Evolutionary conservation across 2,797 vertebrate species (phyloP), one percentile per base, ranked within the genome.

Genomic region (Phoebastria nigripes): DNA sequence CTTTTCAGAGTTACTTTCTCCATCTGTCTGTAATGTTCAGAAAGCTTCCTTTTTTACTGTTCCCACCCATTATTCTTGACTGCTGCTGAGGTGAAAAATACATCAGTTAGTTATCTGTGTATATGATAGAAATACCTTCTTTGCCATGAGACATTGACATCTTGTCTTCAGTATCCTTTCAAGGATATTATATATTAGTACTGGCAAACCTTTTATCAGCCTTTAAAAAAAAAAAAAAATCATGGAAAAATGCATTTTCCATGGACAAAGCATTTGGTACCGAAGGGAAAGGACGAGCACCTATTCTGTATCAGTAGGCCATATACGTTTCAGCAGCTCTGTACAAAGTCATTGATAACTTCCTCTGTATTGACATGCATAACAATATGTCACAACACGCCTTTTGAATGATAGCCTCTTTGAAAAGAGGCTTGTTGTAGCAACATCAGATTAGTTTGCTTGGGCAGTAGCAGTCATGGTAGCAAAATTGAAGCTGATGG

Each of bases 1-100:
- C 54, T 96, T 92, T 95, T 89, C 82, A 81, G 70, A 80, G 61
- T 89, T 90, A 70, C 26, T 94, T 66, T 71, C 46, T 81, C 61
- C 49, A 59, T 41, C 69, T 73, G 25, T 78, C 81, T 58, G 9
- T 66, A 76, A 55, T 81, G 21, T 72, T 94, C 56, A 76, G 58
- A 51, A 92, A 76, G 41, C 51, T 91, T 89, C n/a, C 18, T 12
- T 81, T 47, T 28, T 91, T 70, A 44, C 44, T 90, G 15, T 91
- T 86, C 16, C 33, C 66, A 78, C 42, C 12, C 18, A 3, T 83
- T 92, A 72, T 54, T 81, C 46, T 51, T 69, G 67, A n/a, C 44
- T 78, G 72, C 46, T 78, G 7, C 26, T 51, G 20, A 76, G 15
- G 31, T 87, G 49, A 58, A 91, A 94, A 89, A 84, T 28, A 3